Conservation (phyloP, 2,113 vertebrate species). For the Picathartes gymnocephalus region DNA sequence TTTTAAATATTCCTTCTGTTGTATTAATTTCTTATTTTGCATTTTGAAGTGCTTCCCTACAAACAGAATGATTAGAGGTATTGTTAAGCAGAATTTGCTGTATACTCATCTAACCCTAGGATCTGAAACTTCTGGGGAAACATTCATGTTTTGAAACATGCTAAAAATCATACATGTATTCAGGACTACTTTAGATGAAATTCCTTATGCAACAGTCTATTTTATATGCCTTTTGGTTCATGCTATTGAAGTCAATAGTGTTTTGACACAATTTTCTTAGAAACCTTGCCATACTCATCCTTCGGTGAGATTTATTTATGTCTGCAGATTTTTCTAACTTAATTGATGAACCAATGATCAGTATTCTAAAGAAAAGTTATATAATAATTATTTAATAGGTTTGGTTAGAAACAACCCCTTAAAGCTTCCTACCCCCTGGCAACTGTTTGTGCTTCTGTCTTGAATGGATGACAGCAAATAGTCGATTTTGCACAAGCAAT, state of each 20-base stretch:
- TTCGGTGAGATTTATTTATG: neutral
- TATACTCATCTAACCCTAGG: neutral
- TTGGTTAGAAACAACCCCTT: neutral
- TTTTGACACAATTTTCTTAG: neutral
- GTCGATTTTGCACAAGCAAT: slow-evolving; percentile 3
- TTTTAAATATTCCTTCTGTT: neutral
- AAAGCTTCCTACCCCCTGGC: fast-evolving
- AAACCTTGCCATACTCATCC: neutral
- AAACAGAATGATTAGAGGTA: neutral
- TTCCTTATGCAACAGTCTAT: neutral
- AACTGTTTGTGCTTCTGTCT: neutral
- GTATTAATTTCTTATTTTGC: neutral
- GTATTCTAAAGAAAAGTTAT: neutral
- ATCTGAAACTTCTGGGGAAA: neutral
- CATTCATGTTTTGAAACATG: neutral
- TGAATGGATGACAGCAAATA: slow-evolving; percentile 12
- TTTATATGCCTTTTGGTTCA: neutral
- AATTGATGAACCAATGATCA: neutral
- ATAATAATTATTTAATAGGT: neutral
- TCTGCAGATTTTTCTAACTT: neutral
- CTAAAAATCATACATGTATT: neutral
- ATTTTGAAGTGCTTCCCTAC: neutral
- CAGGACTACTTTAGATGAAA: neutral
- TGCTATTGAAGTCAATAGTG: neutral
- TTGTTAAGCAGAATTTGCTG: neutral